These are phyloP conservation scores for Plestiodon gilberti DNA, from an alignment of 2,113 vertebrate species.

Conservation along the genomic window DNA sequence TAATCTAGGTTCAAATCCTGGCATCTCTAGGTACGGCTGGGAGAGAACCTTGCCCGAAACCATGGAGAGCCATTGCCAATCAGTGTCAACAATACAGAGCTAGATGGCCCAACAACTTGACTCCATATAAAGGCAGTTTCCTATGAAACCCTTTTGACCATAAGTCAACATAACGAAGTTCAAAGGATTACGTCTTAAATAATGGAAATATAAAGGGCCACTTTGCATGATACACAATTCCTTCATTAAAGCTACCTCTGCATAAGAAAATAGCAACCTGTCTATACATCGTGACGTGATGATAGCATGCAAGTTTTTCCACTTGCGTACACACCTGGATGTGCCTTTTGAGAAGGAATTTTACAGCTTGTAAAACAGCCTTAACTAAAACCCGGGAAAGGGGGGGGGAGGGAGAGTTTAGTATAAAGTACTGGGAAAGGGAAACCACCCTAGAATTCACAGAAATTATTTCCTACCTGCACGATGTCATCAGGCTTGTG, in stretches of 20 bases:
- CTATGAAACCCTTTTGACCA: too few species aligned
- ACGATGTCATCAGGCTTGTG: conserved; percentile 29
- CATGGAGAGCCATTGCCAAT: too few species aligned
- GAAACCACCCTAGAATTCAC: conserved; percentile 10
- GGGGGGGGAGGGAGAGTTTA: background rate
- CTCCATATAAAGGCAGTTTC: too few species aligned
- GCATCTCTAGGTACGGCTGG: too few species aligned
- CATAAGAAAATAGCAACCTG: background rate
- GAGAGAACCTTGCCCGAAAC: too few species aligned
- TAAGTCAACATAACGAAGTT: background rate
- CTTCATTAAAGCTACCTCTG: background rate
- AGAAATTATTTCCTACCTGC: conserved; percentile 60
- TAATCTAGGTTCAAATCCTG: too few species aligned
- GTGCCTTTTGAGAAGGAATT: background rate
- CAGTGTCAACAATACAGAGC: too few species aligned
- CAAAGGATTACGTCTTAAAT: background rate
- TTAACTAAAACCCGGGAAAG: background rate
- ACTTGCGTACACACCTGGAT: background rate
- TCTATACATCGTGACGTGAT: background rate
- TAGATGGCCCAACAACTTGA: too few species aligned
- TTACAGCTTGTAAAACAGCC: background rate
- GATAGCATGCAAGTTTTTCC: background rate
- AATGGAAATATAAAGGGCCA: background rate
- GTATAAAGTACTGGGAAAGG: conserved; percentile 33
- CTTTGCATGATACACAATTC: background rate